Evolutionary conservation across 2,113 vertebrate species (phyloP).

Genomic region (Phycodurus eques): DNA sequence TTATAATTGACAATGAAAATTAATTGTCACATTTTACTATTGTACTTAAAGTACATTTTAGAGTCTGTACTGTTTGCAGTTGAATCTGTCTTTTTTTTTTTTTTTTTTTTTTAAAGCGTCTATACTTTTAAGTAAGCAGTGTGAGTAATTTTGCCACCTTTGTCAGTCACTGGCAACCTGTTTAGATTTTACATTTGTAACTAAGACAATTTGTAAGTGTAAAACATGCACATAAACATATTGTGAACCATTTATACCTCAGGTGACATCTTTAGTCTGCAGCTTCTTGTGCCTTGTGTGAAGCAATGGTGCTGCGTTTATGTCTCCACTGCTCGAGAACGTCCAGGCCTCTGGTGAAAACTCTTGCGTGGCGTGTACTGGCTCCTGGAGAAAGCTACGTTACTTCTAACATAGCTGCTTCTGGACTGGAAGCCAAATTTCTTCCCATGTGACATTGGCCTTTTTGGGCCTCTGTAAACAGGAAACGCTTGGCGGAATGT

Average conservation of each 20-base stretch:
- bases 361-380: constrained; percentile 10
- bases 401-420: constrained; percentile 9
- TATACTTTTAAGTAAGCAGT: too few relatives aligned
- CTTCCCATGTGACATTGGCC: neutral
- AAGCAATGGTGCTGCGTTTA: neutral
- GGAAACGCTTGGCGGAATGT: neutral
- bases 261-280: neutral
- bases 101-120: too few relatives aligned
- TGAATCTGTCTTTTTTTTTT: too few relatives aligned
- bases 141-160: too few relatives aligned
- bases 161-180: too few relatives aligned
- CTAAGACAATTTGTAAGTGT: neutral
- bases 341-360: neutral
- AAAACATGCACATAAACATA: neutral
- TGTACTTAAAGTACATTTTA: too few relatives aligned
- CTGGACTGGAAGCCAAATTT: constrained; percentile 11
- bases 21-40: too few relatives aligned
- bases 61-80: too few relatives aligned
- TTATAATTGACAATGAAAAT: too few relatives aligned
- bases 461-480: neutral
- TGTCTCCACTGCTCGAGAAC: constrained; percentile 6
- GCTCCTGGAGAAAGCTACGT: constrained; percentile 14
- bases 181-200: neutral
- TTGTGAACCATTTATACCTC: neutral
- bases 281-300: neutral